Base-by-base conservation (phyloP, 2,113 vertebrate species). In the Notarius lentiginosus region DNA sequence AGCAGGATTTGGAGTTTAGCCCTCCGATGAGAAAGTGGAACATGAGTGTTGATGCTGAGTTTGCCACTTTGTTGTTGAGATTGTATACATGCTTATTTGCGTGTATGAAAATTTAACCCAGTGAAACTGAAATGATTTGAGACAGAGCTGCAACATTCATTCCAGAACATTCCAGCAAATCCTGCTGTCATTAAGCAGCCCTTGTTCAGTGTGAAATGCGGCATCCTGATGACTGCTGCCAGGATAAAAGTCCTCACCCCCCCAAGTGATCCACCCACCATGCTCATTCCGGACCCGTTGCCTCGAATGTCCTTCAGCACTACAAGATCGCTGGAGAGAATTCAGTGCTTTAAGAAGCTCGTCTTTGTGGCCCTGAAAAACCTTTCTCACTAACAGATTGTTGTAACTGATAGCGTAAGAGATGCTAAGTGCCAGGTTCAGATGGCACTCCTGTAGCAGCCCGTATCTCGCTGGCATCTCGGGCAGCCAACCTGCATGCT, bases 401-500 rank as follows among this genome's bases (percentile, higher is more conserved):
- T 91, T 89, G 91, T 91, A 92, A 90, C 87, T 90, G 92, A 93
- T 91, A 93, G 87, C 83, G 66, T 89, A 65, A 65, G 70, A 55
- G 87, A 91, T 93, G 88, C 91, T 92, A 91, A 89, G 89, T 56
- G 65, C 86, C 83, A 81, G 75, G 90, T 86, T 92, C 87, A 87
- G 86, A 88, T 89, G 91, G 89, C 92, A 90, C 76, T 88, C 70
- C 63, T 56, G 20, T 79, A 65, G 88, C 85, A 68, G 76, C 68
- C 84, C 56, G 47, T 90, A 92, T 93, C 91, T 87, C 56, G 15
- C 58, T 80, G 88, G 84, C 83, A 92, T 93, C 91, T 91, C 11
- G 86, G 90, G 88, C 90, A 86, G 55, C 51, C 56, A 58, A 88
- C n/a, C 85, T 88, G 66, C 60, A 30, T 86, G 53, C 79, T 83